phyloP scores from a whole-genome alignment of 2,113 vertebrate genomes.

The Paracanthobrama guichenoti region DNA sequence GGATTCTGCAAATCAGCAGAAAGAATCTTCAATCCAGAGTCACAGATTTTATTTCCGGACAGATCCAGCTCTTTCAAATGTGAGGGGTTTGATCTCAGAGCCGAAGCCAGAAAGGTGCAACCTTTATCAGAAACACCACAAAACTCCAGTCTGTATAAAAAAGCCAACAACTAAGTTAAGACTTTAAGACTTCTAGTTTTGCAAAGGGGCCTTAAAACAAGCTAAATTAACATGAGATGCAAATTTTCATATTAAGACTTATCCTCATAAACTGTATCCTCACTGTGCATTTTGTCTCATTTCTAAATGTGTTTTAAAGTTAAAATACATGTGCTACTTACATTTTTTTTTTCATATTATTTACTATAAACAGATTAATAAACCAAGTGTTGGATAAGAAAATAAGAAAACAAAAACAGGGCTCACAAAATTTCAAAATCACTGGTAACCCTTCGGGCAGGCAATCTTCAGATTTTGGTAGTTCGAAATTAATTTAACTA shows the following conservation, averaged over 20 bases:
- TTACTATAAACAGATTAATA: background rate
- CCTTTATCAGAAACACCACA: background rate
- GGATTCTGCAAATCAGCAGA: background rate
- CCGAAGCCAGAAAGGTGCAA: background rate
- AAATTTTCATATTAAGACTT: background rate
- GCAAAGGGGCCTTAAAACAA: background rate
- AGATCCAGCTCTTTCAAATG: constrained; percentile 8
- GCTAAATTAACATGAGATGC: background rate
- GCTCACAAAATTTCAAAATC: too few relatives aligned
- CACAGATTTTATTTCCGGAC: background rate
- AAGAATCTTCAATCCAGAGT: background rate
- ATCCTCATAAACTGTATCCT: background rate
- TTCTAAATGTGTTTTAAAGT: background rate
- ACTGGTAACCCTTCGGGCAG: too few relatives aligned
- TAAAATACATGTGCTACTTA: background rate
- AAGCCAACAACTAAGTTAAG: background rate
- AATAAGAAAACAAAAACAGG: background rate
- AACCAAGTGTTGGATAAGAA: background rate
- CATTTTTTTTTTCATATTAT: background rate
- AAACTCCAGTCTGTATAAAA: background rate
- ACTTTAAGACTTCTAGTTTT: background rate
- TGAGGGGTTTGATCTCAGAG: constrained; percentile 1
- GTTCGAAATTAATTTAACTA: too few relatives aligned
- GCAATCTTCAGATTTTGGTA: too few relatives aligned
- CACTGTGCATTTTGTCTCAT: background rate